Evolutionary conservation across 2,797 vertebrate genomes (phyloP).

Genomic region (Xerus rutilus): DNA sequence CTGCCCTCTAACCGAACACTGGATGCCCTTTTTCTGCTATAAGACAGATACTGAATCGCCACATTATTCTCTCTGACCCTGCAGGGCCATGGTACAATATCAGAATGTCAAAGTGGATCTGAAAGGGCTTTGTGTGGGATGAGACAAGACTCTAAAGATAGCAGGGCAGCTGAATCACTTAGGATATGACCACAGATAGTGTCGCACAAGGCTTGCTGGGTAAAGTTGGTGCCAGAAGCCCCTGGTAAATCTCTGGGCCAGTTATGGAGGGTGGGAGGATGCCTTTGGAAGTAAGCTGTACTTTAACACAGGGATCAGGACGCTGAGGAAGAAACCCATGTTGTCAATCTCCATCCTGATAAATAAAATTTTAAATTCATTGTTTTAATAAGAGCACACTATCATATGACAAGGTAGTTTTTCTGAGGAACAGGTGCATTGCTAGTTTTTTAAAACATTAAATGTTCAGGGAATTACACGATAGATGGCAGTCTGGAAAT

Average conservation of each 20-base stretch:
- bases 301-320: constrained; percentile 67
- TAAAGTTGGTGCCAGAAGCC: constrained; percentile 29
- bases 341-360: constrained; percentile 60
- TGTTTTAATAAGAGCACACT: constrained; percentile 74
- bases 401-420: constrained; percentile 81
- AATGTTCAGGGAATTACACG: constrained; percentile 86
- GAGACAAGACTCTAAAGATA: constrained; percentile 53
- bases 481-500: constrained; percentile 87
- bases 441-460: constrained; percentile 78
- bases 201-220: background rate
- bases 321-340: constrained; percentile 39
- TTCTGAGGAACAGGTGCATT: constrained; percentile 87
- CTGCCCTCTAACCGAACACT: background rate
- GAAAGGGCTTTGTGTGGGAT: constrained; percentile 42
- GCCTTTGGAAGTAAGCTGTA: background rate
- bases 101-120: constrained; percentile 70
- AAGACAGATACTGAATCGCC: constrained; percentile 41
- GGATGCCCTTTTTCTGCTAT: background rate
- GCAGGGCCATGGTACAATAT: constrained; percentile 18
- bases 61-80: constrained; percentile 66
- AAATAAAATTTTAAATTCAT: constrained; percentile 63
- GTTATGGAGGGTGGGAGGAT: background rate
- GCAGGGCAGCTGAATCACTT: background rate
- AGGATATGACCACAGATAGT: background rate
- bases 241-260: constrained; percentile 15